Evolutionary conservation across 2,113 vertebrate genomes (phyloP).

Genomic region (Thinocorus orbignyianus): DNA sequence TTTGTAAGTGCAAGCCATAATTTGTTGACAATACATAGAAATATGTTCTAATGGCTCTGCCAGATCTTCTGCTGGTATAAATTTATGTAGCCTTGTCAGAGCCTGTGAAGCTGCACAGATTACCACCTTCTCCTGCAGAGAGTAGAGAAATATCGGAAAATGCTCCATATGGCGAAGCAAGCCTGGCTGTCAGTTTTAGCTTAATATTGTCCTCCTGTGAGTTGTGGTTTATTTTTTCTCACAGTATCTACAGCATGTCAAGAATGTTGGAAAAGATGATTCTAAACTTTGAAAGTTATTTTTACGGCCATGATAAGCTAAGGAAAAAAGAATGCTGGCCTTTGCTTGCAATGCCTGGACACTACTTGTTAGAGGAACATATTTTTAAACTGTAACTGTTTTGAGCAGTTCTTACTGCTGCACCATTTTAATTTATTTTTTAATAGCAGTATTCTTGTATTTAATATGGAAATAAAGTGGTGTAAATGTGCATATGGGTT

Average conservation of each 20-base stretch:
- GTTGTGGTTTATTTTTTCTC: constrained; percentile 56
- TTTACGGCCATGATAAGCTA: constrained; percentile 27
- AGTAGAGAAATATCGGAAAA: background rate
- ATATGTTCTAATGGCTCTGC: background rate
- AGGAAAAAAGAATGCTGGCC: constrained; percentile 35
- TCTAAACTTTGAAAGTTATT: constrained; percentile 22
- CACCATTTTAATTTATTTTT: background rate
- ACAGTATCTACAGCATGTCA: constrained; percentile 9
- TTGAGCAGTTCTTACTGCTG: background rate
- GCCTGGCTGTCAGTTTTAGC: constrained; percentile 24
- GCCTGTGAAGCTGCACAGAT: background rate
- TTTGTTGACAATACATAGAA: background rate
- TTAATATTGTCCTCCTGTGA: constrained; percentile 20
- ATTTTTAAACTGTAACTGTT: background rate
- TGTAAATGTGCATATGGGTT: background rate
- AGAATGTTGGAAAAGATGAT: constrained; percentile 53
- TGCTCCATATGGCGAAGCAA: background rate
- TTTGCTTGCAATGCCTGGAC: background rate
- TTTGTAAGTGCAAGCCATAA: background rate
- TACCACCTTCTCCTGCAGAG: background rate
- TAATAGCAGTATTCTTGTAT: background rate
- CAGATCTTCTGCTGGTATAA: background rate
- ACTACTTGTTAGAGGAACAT: background rate
- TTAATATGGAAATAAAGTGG: background rate
- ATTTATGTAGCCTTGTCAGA: constrained; percentile 6